Evolutionary conservation across 1,140 invertebrate species (phyloP).

Genomic region (Chrysoperla carnea): DNA sequence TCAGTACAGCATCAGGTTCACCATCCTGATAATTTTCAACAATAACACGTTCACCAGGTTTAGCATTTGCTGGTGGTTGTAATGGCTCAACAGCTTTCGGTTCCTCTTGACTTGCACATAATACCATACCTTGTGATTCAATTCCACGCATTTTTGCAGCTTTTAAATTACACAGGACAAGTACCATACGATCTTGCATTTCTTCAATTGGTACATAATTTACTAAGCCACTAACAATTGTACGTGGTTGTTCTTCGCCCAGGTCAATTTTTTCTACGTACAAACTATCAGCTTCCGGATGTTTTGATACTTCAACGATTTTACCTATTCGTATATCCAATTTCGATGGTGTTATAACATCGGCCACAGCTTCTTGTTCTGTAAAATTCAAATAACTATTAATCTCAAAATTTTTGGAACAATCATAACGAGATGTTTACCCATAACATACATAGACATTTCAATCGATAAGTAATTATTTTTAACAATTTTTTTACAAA

Average conservation of each 20-base stretch:
- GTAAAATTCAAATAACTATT: slow-evolving; percentile 1
- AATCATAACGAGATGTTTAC: slow-evolving; percentile 2
- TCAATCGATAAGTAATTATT: too few relatives aligned
- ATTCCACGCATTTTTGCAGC: slow-evolving; percentile 84
- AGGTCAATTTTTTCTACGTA: slow-evolving; percentile 89
- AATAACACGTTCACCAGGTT: slow-evolving; percentile 63
- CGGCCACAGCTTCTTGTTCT: slow-evolving; percentile 19
- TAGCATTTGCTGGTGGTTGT: slow-evolving; percentile 47
- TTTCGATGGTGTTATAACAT: slow-evolving; percentile 48
- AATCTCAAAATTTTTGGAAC: slow-evolving; percentile 1
- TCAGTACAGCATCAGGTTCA: slow-evolving; percentile 67
- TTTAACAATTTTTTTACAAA: too few relatives aligned
- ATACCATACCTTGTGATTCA: slow-evolving; percentile 75
- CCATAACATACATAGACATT: too few relatives aligned
- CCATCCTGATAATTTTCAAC: slow-evolving; percentile 61
- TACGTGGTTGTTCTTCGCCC: slow-evolving; percentile 47
- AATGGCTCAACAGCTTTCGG: slow-evolving; percentile 72
- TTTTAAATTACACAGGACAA: slow-evolving; percentile 87
- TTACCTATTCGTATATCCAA: slow-evolving; percentile 87
- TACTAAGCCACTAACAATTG: slow-evolving; percentile 79
- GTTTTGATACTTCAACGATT: slow-evolving; percentile 75
- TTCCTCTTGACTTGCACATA: slow-evolving; percentile 73
- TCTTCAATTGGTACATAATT: slow-evolving; percentile 76
- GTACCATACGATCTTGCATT: slow-evolving; percentile 69
- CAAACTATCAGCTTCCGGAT: slow-evolving; percentile 88